phyloP scores from a whole-genome alignment of 2,113 vertebrate species.

The Syrmaticus mikado region DNA sequence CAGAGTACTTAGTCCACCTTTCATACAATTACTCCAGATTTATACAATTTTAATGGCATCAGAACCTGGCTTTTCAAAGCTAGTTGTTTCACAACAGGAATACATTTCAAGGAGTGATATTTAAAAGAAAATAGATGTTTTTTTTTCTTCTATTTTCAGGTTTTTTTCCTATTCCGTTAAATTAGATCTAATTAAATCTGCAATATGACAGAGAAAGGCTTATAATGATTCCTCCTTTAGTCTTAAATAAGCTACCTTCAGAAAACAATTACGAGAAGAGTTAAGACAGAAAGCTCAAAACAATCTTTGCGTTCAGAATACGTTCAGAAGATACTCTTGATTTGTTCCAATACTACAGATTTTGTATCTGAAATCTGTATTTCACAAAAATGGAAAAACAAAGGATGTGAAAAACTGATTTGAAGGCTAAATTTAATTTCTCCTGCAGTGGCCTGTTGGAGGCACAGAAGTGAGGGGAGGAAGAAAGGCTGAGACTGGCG shows the following conservation, averaged over 20 bases:
- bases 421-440: slow-evolving; percentile 6
- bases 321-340: neutral
- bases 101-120: neutral
- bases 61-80: neutral
- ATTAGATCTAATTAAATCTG: slow-evolving; percentile 16
- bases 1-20: neutral
- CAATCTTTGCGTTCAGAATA: neutral
- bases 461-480: neutral
- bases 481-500: neutral
- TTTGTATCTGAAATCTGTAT: slow-evolving; percentile 4
- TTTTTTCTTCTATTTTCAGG: neutral
- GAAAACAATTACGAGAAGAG: neutral
- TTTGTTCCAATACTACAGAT: neutral
- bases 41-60: neutral
- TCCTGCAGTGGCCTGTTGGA: neutral
- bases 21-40: neutral
- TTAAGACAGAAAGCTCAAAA: neutral
- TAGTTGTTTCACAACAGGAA: neutral
- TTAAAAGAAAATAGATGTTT: neutral
- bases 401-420: neutral
- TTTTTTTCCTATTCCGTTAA: neutral
- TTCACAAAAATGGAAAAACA: neutral
- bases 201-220: neutral
- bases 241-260: neutral
- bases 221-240: slow-evolving; percentile 3